A percentile compares a stretch with the other conserved stretches of the same genome.
phyloP scores from a whole-genome alignment of 2,113 vertebrate genomes.

The Pygathrix nemaeus region DNA sequence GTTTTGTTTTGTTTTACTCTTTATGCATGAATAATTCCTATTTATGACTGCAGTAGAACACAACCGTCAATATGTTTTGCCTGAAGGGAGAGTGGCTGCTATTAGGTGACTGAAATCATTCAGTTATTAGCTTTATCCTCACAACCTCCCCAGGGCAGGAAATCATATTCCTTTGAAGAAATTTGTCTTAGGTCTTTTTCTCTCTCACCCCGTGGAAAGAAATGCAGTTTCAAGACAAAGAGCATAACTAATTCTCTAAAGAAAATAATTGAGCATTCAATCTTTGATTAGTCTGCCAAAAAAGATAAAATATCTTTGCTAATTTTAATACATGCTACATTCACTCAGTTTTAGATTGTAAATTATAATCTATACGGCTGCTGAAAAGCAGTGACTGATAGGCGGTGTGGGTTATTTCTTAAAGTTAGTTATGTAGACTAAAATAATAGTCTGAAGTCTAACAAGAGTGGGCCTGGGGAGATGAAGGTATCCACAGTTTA shows the following conservation, averaged over 20 bases:
- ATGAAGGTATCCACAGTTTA: neutral
- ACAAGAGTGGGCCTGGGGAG: neutral
- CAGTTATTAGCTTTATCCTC: constrained; percentile 19
- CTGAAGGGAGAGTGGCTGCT: neutral
- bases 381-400: neutral
- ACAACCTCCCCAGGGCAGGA: neutral
- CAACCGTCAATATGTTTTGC: neutral
- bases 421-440: neutral
- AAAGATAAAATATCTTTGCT: constrained; percentile 48
- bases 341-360: neutral
- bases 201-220: neutral
- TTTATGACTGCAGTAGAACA: constrained; percentile 13
- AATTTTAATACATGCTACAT: constrained; percentile 30
- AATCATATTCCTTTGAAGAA: constrained; percentile 32
- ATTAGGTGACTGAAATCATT: constrained; percentile 24
- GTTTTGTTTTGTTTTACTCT: constrained; percentile 33
- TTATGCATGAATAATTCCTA: constrained; percentile 35
- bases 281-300: constrained; percentile 49
- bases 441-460: neutral
- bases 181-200: constrained; percentile 26
- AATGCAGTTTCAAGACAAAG: neutral
- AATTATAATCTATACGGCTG: neutral
- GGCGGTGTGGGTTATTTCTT: neutral
- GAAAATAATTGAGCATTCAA: constrained; percentile 42
- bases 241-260: neutral